Percentiles rank a stretch among this genome's conserved stretches.
Evolutionary conservation across 2,888 invertebrate species (phyloP).

Genomic region (Teleogryllus oceanicus): DNA sequence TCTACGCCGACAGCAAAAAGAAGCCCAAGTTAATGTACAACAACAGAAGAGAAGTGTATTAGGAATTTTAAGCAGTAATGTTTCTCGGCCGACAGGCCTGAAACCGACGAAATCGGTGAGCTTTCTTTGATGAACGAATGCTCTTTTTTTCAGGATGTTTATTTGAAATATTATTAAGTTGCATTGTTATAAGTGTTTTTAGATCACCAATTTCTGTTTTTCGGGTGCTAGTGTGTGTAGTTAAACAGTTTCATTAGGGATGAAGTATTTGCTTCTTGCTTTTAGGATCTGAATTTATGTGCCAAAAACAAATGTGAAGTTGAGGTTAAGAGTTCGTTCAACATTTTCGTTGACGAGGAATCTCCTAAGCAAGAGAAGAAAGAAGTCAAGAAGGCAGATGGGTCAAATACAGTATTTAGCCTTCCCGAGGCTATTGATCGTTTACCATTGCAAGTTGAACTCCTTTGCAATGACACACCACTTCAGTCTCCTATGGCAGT

Average conservation of each 20-base stretch:
- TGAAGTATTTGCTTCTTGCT: too few species aligned
- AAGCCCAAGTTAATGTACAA: constrained; percentile 55
- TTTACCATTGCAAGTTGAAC: constrained; percentile 19
- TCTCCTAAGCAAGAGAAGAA: not conserved
- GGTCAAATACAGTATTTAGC: not conserved
- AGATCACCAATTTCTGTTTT: too few species aligned
- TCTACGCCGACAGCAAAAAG: constrained; percentile 46
- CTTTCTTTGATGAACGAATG: too few species aligned
- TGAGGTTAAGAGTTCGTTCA: not conserved
- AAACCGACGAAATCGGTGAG: constrained; percentile 25
- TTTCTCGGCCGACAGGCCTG: constrained; percentile 44
- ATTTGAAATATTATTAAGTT: too few species aligned
- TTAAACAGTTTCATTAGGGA: too few species aligned
- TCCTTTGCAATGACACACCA: constrained; percentile 29
- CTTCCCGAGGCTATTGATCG: constrained; percentile 19
- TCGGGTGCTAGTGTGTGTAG: too few species aligned
- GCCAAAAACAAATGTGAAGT: not conserved
- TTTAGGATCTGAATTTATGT: not conserved
- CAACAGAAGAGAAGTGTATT: constrained; percentile 51
- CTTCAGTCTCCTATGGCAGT: constrained; percentile 35
- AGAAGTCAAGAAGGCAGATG: not conserved
- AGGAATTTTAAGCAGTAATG: constrained; percentile 56
- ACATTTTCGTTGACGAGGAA: not conserved
- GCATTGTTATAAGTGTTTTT: too few species aligned
- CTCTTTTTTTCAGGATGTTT: too few species aligned